phyloP scores from a whole-genome alignment of 2,888 invertebrate species.

The Smittia aterrima region DNA sequence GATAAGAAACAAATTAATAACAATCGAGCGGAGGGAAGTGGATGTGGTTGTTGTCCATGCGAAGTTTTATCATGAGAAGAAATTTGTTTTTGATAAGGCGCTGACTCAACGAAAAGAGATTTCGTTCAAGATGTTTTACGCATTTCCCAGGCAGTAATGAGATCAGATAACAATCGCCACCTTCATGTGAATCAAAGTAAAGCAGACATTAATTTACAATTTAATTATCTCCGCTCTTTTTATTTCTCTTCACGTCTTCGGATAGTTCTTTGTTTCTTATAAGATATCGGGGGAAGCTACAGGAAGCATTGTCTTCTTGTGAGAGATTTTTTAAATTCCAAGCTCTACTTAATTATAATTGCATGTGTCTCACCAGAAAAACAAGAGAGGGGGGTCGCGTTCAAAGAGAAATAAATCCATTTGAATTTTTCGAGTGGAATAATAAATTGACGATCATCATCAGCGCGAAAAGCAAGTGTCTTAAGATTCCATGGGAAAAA shows the following conservation, averaged over 20 bases:
- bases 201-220: conserved; percentile 41
- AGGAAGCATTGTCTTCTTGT: conserved; percentile 38
- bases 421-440: background rate
- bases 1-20: conserved; percentile 14
- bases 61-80: too few species aligned
- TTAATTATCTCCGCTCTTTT: conserved; percentile 24
- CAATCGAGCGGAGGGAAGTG: background rate
- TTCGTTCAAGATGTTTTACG: background rate
- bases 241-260: conserved; percentile 45
- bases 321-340: conserved; percentile 40
- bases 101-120: too few species aligned
- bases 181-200: background rate
- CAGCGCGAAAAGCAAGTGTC: conserved; percentile 9
- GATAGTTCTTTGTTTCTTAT: conserved; percentile 45
- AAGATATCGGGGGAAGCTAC: conserved; percentile 21
- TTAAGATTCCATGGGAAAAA: conserved; percentile 39
- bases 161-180: conserved; percentile 31
- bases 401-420: background rate
- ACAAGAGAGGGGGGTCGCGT: background rate
- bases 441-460: conserved; percentile 34
- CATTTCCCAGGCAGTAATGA: background rate
- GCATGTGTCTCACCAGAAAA: conserved; percentile 20
- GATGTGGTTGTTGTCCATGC: background rate
- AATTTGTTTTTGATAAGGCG: too few species aligned
- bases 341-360: conserved; percentile 32